These are phyloP conservation scores for Aramus guarauna DNA, from an alignment of 2,113 vertebrate species.

Conservation along the genomic window DNA sequence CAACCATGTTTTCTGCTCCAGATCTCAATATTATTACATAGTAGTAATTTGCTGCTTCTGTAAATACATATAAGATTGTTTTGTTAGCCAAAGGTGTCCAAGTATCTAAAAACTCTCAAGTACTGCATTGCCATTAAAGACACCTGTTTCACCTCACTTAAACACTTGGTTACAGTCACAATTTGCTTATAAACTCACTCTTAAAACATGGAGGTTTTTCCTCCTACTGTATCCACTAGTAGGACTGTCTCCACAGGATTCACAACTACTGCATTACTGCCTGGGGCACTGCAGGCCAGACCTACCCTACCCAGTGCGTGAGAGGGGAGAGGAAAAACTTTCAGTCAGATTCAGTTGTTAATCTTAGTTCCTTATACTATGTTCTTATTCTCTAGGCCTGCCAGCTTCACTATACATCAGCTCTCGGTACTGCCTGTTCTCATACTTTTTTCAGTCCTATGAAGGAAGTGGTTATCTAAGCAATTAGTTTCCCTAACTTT, in stretches of 20 bases:
- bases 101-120: neutral
- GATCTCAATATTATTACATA: slow-evolving; percentile 89
- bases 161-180: neutral
- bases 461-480: neutral
- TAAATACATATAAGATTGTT: slow-evolving; percentile 2
- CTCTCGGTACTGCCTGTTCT: neutral
- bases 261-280: neutral
- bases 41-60: slow-evolving; percentile 89
- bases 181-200: neutral
- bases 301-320: neutral
- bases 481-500: neutral
- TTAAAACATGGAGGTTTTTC: neutral
- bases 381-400: neutral
- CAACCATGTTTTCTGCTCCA: slow-evolving; percentile 87
- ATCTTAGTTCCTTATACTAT: neutral
- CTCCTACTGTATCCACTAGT: neutral
- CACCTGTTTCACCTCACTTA: neutral
- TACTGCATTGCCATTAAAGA: neutral
- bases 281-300: neutral
- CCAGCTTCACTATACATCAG: neutral
- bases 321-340: neutral
- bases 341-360: neutral
- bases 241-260: neutral
- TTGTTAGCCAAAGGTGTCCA: neutral
- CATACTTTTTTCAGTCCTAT: neutral